Evolutionary conservation across 2,113 vertebrate genomes (phyloP).

Genomic region (Gallinago paraguaiae): DNA sequence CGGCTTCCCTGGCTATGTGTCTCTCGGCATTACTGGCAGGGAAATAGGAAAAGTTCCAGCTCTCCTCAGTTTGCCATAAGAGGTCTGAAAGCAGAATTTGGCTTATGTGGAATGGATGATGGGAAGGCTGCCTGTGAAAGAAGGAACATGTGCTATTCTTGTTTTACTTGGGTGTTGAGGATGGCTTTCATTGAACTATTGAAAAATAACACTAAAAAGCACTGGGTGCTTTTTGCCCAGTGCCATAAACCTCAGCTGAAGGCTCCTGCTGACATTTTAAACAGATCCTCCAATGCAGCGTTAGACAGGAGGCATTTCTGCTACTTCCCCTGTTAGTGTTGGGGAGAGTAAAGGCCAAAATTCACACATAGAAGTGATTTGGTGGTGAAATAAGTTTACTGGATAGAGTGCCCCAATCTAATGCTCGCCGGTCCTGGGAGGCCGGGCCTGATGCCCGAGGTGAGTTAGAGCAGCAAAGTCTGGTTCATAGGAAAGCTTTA

Average conservation of each 20-base stretch:
- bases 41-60: neutral
- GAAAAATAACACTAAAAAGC: neutral
- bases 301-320: neutral
- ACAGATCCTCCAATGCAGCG: neutral
- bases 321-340: neutral
- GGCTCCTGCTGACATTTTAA: neutral
- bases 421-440: neutral
- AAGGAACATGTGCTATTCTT: neutral
- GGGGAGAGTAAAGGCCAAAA: neutral
- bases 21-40: neutral
- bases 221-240: neutral
- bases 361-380: neutral
- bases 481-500: neutral
- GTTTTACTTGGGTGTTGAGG: neutral
- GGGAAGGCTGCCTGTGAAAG: neutral
- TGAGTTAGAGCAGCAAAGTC: neutral
- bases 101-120: neutral
- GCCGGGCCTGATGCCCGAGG: neutral
- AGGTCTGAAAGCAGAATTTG: neutral
- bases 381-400: neutral
- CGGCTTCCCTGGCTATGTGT: neutral
- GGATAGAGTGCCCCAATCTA: neutral
- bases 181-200: neutral
- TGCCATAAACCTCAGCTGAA: neutral
- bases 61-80: neutral